Conservation (phyloP, 2,797 vertebrate species). For the Anguilla megastoma region DNA sequence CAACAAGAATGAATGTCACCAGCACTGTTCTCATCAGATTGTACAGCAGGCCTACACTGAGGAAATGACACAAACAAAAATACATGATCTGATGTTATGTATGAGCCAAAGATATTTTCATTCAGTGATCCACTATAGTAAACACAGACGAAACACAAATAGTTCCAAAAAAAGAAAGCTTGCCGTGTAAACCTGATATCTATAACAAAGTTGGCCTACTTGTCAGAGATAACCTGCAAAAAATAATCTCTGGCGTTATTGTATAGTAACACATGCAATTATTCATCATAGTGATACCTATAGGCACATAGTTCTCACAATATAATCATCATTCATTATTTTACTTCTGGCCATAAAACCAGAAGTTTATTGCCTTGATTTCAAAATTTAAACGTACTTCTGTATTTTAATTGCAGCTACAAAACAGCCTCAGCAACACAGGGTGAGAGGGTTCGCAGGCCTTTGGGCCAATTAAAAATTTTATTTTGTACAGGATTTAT, state of each 20-base stretch:
- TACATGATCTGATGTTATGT: not conserved
- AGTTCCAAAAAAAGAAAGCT: not conserved
- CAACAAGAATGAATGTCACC: not conserved
- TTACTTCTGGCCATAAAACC: no score
- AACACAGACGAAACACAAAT: not conserved
- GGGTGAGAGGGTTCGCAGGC: not conserved
- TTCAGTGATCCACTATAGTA: not conserved
- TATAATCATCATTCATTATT: no score
- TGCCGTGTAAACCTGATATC: not conserved
- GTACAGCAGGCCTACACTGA: not conserved
- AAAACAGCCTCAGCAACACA: not conserved
- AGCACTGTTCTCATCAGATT: not conserved
- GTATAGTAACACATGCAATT: not conserved
- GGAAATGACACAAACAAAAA: not conserved
- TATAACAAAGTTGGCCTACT: not conserved
- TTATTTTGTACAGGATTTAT: not conserved
- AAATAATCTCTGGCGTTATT: not conserved
- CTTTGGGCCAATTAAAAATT: no score
- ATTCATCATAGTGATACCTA: not conserved
- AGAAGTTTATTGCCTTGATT: no score
- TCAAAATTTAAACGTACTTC: no score
- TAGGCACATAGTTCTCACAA: not conserved
- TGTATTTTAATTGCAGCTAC: no score
- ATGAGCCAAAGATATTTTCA: not conserved
- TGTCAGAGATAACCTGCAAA: not conserved